A percentile compares a stretch with the other conserved stretches of the same genome.
phyloP scores from a whole-genome alignment of 2,113 vertebrate genomes.

The Marmota monax region DNA sequence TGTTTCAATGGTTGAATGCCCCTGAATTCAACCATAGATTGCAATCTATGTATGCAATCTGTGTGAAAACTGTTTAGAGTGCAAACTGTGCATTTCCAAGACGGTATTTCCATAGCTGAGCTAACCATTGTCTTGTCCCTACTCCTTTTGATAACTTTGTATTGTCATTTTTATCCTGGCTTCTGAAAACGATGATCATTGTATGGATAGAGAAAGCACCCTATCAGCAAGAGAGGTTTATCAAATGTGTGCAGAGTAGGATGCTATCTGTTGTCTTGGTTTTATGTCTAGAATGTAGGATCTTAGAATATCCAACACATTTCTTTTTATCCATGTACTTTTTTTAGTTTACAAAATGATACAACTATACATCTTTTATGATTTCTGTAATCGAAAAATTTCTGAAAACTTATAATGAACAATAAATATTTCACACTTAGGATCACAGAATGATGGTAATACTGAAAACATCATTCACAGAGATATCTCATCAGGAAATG shows the following conservation, averaged over 20 bases:
- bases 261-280: background rate
- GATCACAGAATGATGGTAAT: background rate
- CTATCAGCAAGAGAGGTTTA: background rate
- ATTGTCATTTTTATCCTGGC: background rate
- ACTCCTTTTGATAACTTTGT: constrained; percentile 4
- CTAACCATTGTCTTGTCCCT: background rate
- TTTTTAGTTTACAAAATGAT: background rate
- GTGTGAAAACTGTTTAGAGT: background rate
- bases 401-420: background rate
- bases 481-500: background rate
- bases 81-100: background rate
- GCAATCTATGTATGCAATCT: background rate
- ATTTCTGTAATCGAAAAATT: background rate
- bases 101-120: background rate
- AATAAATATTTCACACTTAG: background rate
- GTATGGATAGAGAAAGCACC: background rate
- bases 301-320: background rate
- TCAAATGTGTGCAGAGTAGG: background rate
- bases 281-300: background rate
- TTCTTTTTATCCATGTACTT: background rate
- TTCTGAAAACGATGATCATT: constrained; percentile 9
- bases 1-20: no score
- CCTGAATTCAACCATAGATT: no score
- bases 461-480: background rate
- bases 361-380: background rate